Conservation (phyloP, 35 echinoderm and acorn worm genomes). For the Apostichopus californicus region DNA sequence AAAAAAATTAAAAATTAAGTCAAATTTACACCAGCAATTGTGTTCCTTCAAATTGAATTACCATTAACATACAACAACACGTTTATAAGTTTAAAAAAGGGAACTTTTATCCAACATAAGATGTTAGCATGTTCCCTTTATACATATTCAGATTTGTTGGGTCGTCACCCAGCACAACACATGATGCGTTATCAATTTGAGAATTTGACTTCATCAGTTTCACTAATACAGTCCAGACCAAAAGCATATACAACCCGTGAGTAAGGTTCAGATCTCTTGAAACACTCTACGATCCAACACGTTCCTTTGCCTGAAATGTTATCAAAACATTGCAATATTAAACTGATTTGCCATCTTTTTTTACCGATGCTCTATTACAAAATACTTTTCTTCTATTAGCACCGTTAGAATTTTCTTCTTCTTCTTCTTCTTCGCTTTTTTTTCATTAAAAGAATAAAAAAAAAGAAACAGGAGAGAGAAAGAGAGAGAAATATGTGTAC, state of each 20-base stretch:
- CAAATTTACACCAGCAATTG: too few relatives aligned
- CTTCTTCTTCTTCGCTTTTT: neutral
- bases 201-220: neutral
- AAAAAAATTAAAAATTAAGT: too few relatives aligned
- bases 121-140: neutral
- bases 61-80: too few relatives aligned
- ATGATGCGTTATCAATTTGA: neutral
- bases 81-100: too few relatives aligned
- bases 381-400: neutral
- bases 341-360: constrained; percentile 29
- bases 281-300: neutral
- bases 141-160: neutral
- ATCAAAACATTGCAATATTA: constrained; percentile 48
- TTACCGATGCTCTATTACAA: neutral
- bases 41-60: too few relatives aligned
- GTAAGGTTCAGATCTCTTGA: too few relatives aligned
- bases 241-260: too few relatives aligned
- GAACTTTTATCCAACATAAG: too few relatives aligned
- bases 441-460: too few relatives aligned
- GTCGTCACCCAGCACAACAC: neutral
- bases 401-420: neutral
- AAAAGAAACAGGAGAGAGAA: neutral
- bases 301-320: constrained; percentile 35
- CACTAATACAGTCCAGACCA: neutral
- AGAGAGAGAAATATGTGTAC: neutral